Evolutionary conservation across 2,888 invertebrate genomes (phyloP), one percentile per base, ranked within the genome.

Genomic region (Cancer borealis): DNA sequence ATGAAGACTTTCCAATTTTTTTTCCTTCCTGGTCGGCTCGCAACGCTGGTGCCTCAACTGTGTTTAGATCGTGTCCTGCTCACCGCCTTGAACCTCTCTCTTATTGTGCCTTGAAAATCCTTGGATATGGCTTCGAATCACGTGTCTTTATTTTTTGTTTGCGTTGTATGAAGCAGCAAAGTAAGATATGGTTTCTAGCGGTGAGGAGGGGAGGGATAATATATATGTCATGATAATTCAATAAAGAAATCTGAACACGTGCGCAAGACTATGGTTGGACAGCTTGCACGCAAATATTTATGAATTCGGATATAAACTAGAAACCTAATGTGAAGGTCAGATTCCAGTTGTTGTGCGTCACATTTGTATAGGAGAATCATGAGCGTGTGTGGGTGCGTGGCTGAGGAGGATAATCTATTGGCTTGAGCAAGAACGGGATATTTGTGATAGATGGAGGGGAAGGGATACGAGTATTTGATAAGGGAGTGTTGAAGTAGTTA

Each of bases 1-100:
- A 84, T 84, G 84, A 84, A 84, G 84, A 84, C 84, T 39, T 84
- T 84, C 84, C 73, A 73, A 17, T 84, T 84, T 84, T 84, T 84
- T 84, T 84, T 39, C 30, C 39, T 84, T 84, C 84, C 17, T 73
- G 73, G 73, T 84, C 30, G 84, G 84, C 84, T 39, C 17, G 84
- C 84, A n/a, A 17, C 1, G 84, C 10, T 84, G 84, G 84, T 30
- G 84, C 84, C 84, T 39, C 84, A 39, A 84, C n/a, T 39, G 10
- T 84, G 84, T 39, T 79, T 79, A 26, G n/a, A 26, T 79, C 73
- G 73, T 79, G 73, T 79, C 73, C 73, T 84, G 84, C 84, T 14
- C 84, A 17, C 39, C 84, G 84, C 84, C 84, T 30, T 39, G 84
- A 84, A 84, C 39, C 84, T 66, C 14, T 66, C 21, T 21, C 39